These are phyloP conservation scores for Tuta absoluta DNA, from an alignment of 2,888 invertebrate genomes.

Conservation along the genomic window DNA sequence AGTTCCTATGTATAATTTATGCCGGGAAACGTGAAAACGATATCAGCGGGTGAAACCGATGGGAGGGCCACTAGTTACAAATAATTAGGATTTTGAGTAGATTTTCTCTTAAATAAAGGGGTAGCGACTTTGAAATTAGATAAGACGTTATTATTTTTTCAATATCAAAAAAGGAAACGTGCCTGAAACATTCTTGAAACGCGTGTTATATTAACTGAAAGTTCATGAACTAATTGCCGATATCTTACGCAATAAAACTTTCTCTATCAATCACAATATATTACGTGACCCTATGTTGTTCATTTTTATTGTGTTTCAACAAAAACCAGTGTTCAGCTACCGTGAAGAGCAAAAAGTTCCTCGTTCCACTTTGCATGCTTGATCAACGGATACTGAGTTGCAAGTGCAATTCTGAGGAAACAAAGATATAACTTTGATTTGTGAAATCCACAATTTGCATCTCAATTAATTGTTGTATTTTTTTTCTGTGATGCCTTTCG, in stretches of 20 bases:
- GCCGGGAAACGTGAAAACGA: too few relatives aligned
- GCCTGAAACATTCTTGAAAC: too few relatives aligned
- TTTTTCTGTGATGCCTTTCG: background rate
- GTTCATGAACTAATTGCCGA: constrained; percentile 16
- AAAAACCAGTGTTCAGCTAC: constrained; percentile 55
- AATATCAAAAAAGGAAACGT: too few relatives aligned
- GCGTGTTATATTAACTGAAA: background rate
- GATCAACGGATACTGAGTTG: constrained; percentile 37
- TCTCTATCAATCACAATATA: constrained; percentile 57
- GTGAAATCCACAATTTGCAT: background rate
- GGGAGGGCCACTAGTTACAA: too few relatives aligned
- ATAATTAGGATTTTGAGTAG: too few relatives aligned
- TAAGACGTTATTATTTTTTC: too few relatives aligned
- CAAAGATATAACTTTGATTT: constrained; percentile 14
- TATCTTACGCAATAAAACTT: constrained; percentile 62
- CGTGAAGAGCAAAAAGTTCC: constrained; percentile 59
- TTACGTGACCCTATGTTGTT: constrained; percentile 68
- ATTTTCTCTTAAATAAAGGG: too few relatives aligned
- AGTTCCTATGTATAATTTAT: too few relatives aligned
- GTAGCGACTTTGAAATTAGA: too few relatives aligned
- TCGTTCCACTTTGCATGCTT: constrained; percentile 45
- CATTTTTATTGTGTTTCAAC: constrained; percentile 48
- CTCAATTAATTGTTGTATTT: background rate
- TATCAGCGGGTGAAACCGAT: too few relatives aligned
- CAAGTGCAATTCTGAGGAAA: constrained; percentile 38